phyloP scores from a whole-genome alignment of 2,797 vertebrate genomes.

The Pipistrellus pipistrellus region DNA sequence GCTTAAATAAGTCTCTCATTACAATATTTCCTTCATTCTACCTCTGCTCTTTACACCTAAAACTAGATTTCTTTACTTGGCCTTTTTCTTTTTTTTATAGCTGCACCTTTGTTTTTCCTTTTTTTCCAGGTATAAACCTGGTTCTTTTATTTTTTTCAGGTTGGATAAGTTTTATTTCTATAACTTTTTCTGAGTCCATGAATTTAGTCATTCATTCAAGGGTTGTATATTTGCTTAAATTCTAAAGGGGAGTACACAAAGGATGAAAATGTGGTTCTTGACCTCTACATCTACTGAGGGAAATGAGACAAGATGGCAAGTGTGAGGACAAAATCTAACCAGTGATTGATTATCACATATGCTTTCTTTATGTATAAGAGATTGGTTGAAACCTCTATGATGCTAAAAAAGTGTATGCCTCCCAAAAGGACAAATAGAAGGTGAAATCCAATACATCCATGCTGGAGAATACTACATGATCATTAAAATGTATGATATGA shows the following conservation, averaged over 20 bases:
- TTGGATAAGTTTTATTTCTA: conserved; percentile 17
- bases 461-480: background rate
- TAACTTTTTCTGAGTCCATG: background rate
- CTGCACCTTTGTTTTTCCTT: background rate
- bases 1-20: background rate
- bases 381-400: background rate
- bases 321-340: background rate
- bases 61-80: background rate
- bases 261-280: background rate
- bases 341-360: background rate
- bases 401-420: background rate
- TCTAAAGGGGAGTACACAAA: background rate
- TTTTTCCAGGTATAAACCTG: background rate
- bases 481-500: background rate
- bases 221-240: background rate
- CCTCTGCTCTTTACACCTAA: background rate
- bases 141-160: background rate
- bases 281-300: background rate
- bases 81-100: background rate
- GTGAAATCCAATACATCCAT: background rate
- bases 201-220: background rate
- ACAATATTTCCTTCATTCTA: background rate
- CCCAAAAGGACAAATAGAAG: background rate
- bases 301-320: background rate
- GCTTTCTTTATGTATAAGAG: background rate